Evolutionary conservation across 2,113 vertebrate genomes (phyloP).

Genomic region (Dissostichus mawsoni): DNA sequence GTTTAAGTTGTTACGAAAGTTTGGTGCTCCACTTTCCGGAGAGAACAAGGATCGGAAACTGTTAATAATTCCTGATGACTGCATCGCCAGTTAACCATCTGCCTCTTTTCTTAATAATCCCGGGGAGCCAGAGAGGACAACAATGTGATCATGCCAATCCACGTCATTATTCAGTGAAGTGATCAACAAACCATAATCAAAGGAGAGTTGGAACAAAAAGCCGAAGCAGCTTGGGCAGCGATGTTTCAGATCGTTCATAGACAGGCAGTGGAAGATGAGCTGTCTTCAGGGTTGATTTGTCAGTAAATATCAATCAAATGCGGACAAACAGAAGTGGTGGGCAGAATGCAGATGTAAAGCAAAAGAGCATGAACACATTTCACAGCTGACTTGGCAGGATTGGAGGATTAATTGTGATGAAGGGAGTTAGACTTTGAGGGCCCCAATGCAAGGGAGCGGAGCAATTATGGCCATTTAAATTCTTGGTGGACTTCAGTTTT

Average conservation of each 20-base stretch:
- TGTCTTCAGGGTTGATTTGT: conserved; percentile 48
- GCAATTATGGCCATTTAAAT: conserved; percentile 33
- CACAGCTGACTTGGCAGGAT: conserved; percentile 69
- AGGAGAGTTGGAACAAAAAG: conserved; percentile 49
- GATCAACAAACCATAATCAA: conserved; percentile 71
- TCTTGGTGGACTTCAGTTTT: conserved; percentile 28
- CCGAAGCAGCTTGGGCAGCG: conserved; percentile 39
- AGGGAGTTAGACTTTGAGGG: conserved; percentile 49
- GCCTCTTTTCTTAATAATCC: conserved; percentile 48
- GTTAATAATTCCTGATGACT: conserved; percentile 52
- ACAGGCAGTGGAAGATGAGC: conserved; percentile 20
- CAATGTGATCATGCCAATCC: conserved; percentile 59
- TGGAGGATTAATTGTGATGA: conserved; percentile 66
- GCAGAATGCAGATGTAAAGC: conserved; percentile 52
- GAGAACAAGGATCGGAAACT: conserved; percentile 38
- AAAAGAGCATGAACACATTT: conserved; percentile 66
- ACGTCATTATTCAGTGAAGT: conserved; percentile 67
- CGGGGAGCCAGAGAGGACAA: conserved; percentile 54
- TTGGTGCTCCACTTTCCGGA: conserved; percentile 44
- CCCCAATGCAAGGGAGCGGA: conserved; percentile 7
- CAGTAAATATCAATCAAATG: conserved; percentile 70
- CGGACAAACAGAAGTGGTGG: conserved; percentile 52
- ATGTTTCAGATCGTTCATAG: conserved; percentile 22
- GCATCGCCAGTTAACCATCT: conserved; percentile 60
- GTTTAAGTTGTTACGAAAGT: conserved; percentile 21